These are phyloP conservation scores for Gulo gulo DNA, from an alignment of 2,113 vertebrate genomes.

Conservation along the genomic window DNA sequence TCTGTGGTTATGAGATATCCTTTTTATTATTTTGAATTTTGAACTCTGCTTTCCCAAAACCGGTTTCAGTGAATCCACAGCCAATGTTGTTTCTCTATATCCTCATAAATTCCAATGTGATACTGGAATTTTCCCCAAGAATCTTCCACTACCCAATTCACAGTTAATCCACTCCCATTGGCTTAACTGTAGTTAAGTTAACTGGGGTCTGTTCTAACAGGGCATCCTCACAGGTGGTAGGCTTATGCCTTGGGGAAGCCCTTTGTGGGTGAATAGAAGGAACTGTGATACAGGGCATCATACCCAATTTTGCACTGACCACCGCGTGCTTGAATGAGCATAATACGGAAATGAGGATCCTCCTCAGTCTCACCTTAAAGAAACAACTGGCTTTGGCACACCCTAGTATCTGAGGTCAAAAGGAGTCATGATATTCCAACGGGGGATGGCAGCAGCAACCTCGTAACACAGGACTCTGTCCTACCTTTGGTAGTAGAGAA, in stretches of 20 bases:
- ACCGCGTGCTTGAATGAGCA: background rate
- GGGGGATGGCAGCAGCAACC: background rate
- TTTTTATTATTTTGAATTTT: background rate
- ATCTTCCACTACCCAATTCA: background rate
- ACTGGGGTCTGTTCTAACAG: background rate
- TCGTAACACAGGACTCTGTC: background rate
- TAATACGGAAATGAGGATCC: background rate
- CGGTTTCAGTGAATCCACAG: background rate
- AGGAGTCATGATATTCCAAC: background rate
- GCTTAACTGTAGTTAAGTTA: background rate
- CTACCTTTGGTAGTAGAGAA: background rate
- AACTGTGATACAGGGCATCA: too few species aligned
- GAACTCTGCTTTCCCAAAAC: background rate
- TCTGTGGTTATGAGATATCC: background rate
- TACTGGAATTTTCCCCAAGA: background rate
- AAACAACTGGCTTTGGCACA: background rate
- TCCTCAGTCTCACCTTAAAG: background rate
- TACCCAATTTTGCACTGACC: background rate
- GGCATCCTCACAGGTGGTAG: background rate
- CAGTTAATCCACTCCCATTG: background rate
- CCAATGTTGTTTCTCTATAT: background rate
- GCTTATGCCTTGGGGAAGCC: background rate
- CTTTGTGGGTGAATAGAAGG: background rate
- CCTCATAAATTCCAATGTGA: background rate
- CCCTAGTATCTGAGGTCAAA: background rate